Evolutionary conservation across 2,888 invertebrate genomes (phyloP).

Genomic region (Lamellibrachia columna): DNA sequence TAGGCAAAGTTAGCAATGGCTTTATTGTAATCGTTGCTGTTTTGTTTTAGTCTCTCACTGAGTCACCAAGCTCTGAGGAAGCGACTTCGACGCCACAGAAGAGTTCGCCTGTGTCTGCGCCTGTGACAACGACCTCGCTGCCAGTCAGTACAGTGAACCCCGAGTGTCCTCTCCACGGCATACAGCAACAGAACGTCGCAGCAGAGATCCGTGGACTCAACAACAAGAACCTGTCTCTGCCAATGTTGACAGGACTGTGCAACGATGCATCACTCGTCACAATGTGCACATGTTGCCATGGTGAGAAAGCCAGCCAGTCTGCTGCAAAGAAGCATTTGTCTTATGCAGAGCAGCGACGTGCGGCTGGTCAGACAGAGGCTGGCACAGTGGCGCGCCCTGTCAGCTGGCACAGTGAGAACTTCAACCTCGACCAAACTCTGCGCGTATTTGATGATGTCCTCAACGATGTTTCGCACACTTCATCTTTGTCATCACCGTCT

Average conservation of each 20-base stretch:
- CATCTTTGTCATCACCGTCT: background rate
- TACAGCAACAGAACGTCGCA: conserved; percentile 42
- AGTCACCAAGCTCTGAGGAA: background rate
- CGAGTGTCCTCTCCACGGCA: conserved; percentile 29
- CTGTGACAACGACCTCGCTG: background rate
- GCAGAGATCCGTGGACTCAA: conserved; percentile 52
- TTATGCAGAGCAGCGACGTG: conserved; percentile 49
- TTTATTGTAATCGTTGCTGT: background rate
- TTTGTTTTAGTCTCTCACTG: background rate
- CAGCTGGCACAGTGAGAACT: conserved; percentile 61
- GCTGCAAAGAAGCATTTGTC: conserved; percentile 54
- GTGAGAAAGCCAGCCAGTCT: conserved; percentile 46
- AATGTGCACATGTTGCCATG: conserved; percentile 36
- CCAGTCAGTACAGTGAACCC: background rate
- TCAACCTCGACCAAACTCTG: conserved; percentile 55
- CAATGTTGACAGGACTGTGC: conserved; percentile 90
- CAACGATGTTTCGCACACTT: conserved; percentile 17
- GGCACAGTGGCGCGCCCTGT: conserved; percentile 54
- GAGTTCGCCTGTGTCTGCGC: background rate
- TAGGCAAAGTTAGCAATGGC: no score
- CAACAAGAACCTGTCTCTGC: conserved; percentile 69
- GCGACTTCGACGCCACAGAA: background rate
- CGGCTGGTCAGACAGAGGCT: conserved; percentile 28
- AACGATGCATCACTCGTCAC: conserved; percentile 84
- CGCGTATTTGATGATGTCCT: conserved; percentile 22